Evolutionary conservation across 2,888 invertebrate species (phyloP), one percentile per base, ranked within the genome.

Genomic region (Chymomyza amoena): DNA sequence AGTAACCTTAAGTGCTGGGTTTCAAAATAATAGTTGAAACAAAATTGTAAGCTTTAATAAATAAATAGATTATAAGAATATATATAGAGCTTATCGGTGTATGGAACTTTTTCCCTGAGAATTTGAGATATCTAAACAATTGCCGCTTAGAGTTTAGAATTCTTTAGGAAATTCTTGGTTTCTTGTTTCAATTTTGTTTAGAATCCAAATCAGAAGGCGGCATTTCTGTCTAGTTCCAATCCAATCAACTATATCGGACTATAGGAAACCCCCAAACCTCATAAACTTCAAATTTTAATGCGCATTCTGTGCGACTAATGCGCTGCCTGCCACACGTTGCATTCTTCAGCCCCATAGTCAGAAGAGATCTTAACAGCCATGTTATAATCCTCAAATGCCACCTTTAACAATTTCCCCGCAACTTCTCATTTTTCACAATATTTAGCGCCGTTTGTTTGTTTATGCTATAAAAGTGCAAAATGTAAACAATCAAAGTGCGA

Each of bases 401-500:
- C 10, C 39, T 45, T 45, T 45, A 45, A 45, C 39, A 13, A 45
- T 13, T 45, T 45, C 13, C 39, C 39, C 39, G 39, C 39, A 45
- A 45, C 66, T 69, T 76, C 63, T 77, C 74, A 69, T 77, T 77
- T 72, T 80, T 75, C 72, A 82, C 85, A 82, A 87, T 87, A 78
- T 84, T 87, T 83, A 83, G 80, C 87, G 82, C 64, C 80, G 75
- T 68, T 73, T 76, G 80, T 84, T 84, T 84, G 89, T 85, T 88
- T 89, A 84, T 75, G 80, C 81, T 75, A 83, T 80, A 81, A 89
- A 89, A 87, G 87, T 89, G 89, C 83, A 86, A 86, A 90, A 88
- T 89, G 90, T 90, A 90, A 90, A 90, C 90, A 90, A 89, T 88
- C 87, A 83, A 88, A 88, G 84, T 80, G 78, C 86, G 87, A 84